These are phyloP conservation scores for Erebia epiphron DNA, from an alignment of 2,888 invertebrate species.

Conservation along the genomic window DNA sequence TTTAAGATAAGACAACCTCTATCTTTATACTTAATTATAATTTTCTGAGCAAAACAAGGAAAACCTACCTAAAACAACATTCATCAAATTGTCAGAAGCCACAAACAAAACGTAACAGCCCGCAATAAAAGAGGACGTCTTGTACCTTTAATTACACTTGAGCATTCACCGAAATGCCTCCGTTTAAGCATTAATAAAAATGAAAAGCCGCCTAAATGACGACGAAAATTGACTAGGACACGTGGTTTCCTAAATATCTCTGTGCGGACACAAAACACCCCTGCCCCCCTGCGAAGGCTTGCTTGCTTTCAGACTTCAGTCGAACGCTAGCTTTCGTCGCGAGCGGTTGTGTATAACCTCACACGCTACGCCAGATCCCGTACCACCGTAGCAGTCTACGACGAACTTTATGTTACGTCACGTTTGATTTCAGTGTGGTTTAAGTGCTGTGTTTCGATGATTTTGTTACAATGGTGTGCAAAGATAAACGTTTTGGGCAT, in stretches of 20 bases:
- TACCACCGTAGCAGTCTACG: conserved; percentile 8
- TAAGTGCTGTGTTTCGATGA: conserved; percentile 70
- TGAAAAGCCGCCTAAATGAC: conserved; percentile 59
- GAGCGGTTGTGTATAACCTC: conserved; percentile 52
- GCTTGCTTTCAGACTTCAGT: conserved; percentile 54
- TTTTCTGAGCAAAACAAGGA: neutral
- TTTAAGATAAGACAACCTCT: too few relatives aligned
- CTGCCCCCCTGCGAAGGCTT: conserved; percentile 55
- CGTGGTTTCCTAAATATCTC: conserved; percentile 71
- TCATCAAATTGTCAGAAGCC: neutral
- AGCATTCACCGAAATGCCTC: conserved; percentile 41
- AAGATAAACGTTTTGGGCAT: conserved; percentile 64
- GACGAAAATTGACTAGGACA: conserved; percentile 73
- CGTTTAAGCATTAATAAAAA: conserved; percentile 64
- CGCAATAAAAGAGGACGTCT: neutral
- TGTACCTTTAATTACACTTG: conserved; percentile 18
- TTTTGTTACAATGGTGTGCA: conserved; percentile 73
- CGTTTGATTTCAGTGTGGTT: conserved; percentile 56
- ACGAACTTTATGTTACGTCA: conserved; percentile 74
- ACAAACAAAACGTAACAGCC: conserved; percentile 9
- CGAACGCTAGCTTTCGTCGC: conserved; percentile 55
- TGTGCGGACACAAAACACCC: conserved; percentile 73
- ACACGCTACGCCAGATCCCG: neutral
- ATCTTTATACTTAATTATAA: too few relatives aligned
- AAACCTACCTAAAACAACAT: conserved; percentile 1